Conservation (phyloP, 2,797 vertebrate species). For the Acipenser oxyrinchus region DNA sequence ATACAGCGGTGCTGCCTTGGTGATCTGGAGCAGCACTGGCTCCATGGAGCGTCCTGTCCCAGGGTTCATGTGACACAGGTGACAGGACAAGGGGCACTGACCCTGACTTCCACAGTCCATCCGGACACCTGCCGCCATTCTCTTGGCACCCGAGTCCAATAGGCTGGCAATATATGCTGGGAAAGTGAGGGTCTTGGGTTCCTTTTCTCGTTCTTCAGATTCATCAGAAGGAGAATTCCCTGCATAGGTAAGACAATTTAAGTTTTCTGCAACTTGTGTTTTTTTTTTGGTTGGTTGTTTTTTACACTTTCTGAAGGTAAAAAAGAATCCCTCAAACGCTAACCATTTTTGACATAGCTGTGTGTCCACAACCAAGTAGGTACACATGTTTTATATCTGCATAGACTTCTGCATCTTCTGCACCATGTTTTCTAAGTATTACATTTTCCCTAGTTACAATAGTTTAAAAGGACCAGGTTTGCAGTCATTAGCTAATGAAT, state of each 20-base stretch:
- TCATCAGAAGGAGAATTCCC: conserved; percentile 94
- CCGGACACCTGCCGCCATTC: conserved; percentile 80
- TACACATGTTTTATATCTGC: too few relatives aligned
- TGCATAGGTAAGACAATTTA: conserved; percentile 30
- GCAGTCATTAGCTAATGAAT: not conserved
- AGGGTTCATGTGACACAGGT: conserved; percentile 79
- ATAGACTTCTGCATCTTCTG: too few relatives aligned
- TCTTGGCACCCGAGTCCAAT: conserved; percentile 84
- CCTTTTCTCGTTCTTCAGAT: conserved; percentile 87
- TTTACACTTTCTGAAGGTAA: too few relatives aligned
- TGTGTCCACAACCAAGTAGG: too few relatives aligned
- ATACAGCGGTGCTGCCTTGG: conserved; percentile 84
- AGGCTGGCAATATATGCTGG: conserved; percentile 90
- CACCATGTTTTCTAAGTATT: too few relatives aligned
- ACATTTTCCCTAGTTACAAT: too few relatives aligned
- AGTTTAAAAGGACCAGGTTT: too few relatives aligned
- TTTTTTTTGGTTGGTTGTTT: too few relatives aligned
- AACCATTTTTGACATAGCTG: too few relatives aligned
- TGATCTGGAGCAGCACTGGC: conserved; percentile 87
- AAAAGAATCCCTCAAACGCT: too few relatives aligned
- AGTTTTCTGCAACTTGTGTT: too few relatives aligned
- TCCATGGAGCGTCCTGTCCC: conserved; percentile 61
- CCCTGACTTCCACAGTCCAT: conserved; percentile 93
- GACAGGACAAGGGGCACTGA: conserved; percentile 84
- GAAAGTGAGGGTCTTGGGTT: conserved; percentile 87